Evolutionary conservation across 2,888 invertebrate genomes (phyloP).

Genomic region (Synanthedon formicaeformis): DNA sequence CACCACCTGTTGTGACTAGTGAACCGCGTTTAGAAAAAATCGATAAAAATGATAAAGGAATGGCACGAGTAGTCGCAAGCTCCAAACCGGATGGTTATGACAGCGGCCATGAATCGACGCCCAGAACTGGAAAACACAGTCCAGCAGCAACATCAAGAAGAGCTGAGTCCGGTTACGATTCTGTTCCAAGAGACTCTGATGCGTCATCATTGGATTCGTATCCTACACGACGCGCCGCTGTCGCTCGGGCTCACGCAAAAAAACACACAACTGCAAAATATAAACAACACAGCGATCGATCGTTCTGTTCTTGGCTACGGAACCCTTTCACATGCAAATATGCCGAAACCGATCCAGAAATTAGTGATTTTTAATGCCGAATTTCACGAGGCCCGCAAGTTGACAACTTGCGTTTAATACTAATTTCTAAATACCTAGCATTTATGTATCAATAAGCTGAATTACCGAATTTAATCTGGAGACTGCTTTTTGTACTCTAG

Average conservation of each 20-base stretch:
- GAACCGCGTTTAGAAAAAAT: slow-evolving; percentile 73
- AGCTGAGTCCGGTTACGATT: slow-evolving; percentile 92
- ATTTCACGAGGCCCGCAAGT: background rate
- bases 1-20: slow-evolving; percentile 69
- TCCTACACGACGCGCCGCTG: slow-evolving; percentile 59
- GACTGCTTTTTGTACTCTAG: slow-evolving; percentile 70
- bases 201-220: slow-evolving; percentile 87
- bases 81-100: slow-evolving; percentile 83
- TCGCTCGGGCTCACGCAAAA: slow-evolving; percentile 60
- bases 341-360: slow-evolving; percentile 78
- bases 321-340: slow-evolving; percentile 84
- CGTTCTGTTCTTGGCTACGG: slow-evolving; percentile 80
- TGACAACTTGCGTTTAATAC: slow-evolving; percentile 8
- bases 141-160: slow-evolving; percentile 82
- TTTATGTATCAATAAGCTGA: slow-evolving; percentile 59
- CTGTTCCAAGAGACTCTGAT: slow-evolving; percentile 89
- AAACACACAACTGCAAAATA: slow-evolving; percentile 73
- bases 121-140: slow-evolving; percentile 84
- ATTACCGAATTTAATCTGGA: slow-evolving; percentile 72
- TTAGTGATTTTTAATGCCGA: slow-evolving; percentile 70
- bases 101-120: slow-evolving; percentile 87
- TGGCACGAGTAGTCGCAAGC: slow-evolving; percentile 74
- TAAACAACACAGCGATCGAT: slow-evolving; percentile 78
- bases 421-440: slow-evolving; percentile 24
- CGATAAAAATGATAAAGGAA: slow-evolving; percentile 73